Conservation (phyloP, 1,140 invertebrate genomes). For the Drosophila parvula region DNA sequence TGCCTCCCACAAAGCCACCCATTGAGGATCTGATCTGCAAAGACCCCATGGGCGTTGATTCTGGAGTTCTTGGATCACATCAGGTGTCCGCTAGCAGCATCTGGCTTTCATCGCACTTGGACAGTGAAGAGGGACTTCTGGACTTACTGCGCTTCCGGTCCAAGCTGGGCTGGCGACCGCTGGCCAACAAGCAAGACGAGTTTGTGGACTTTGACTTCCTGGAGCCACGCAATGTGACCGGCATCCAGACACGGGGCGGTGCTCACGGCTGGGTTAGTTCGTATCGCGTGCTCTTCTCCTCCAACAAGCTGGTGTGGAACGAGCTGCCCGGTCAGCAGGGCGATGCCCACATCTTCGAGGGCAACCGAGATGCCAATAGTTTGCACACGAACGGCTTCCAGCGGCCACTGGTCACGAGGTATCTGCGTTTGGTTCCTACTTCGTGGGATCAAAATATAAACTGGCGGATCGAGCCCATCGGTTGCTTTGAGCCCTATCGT, state of each 20-base stretch:
- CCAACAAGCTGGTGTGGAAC: conserved; percentile 15
- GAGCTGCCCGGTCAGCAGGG: conserved; percentile 13
- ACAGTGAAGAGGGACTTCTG: conserved; percentile 2
- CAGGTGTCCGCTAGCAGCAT: conserved; percentile 15
- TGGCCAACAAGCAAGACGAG: conserved; percentile 19
- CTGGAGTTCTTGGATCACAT: background rate
- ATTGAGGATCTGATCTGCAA: background rate
- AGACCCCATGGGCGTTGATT: conserved; percentile 9
- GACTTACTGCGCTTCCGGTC: conserved; percentile 5
- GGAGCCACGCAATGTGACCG: conserved; percentile 11
- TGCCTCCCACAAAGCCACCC: conserved; percentile 7
- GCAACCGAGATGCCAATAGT: conserved; percentile 3
- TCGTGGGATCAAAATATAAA: conserved; percentile 11
- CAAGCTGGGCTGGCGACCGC: conserved; percentile 10
- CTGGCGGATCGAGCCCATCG: conserved; percentile 14
- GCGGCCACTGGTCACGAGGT: conserved; percentile 1
- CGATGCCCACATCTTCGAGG: conserved; percentile 5
- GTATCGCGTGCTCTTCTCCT: conserved; percentile 16
- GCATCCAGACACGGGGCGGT: conserved; percentile 4
- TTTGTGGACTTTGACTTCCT: conserved; percentile 14
- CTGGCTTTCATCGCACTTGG: conserved; percentile 9
- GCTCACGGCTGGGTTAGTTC: conserved; percentile 10
- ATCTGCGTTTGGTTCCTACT: conserved; percentile 10
- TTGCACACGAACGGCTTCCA: background rate
- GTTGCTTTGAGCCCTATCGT: conserved; percentile 13